These are phyloP conservation scores for Chroicocephalus ridibundus DNA, from an alignment of 2,113 vertebrate species.

Conservation along the genomic window DNA sequence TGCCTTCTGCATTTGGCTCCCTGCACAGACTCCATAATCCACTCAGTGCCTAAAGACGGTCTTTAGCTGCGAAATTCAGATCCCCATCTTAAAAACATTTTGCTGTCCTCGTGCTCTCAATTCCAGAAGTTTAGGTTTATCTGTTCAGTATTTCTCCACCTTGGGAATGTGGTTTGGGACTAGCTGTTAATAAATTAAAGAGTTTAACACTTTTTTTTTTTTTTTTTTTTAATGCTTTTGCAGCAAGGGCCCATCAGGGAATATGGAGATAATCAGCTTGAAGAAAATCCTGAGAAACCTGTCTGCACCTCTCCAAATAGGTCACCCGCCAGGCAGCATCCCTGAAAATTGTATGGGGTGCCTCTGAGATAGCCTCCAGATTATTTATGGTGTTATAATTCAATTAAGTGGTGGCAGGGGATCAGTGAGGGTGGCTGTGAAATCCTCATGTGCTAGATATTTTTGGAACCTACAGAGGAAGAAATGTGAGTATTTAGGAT, in stretches of 20 bases:
- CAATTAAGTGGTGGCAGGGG: constrained; percentile 47
- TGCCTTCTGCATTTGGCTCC: background rate
- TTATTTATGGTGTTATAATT: constrained; percentile 58
- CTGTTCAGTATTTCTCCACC: background rate
- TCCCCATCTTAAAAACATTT: background rate
- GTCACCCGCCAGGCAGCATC: constrained; percentile 5
- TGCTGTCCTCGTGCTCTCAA: background rate
- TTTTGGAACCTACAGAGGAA: constrained; percentile 26
- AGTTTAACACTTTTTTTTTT: background rate
- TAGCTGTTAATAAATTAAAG: constrained; percentile 17
- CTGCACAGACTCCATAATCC: background rate
- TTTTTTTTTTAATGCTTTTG: background rate
- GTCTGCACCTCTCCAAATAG: constrained; percentile 44
- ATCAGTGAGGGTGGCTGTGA: constrained; percentile 16
- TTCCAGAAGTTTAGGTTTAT: background rate
- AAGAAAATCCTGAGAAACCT: constrained; percentile 21
- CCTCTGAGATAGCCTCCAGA: constrained; percentile 36
- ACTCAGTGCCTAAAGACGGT: background rate
- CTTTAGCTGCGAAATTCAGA: background rate
- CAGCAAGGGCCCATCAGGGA: background rate
- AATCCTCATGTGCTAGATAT: background rate
- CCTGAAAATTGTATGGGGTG: constrained; percentile 25
- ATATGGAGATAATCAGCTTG: constrained; percentile 34
- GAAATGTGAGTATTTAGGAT: constrained; percentile 46
- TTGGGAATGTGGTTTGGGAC: background rate